phyloP scores from a whole-genome alignment of 2,888 invertebrate species.

The Graphium colonna region DNA sequence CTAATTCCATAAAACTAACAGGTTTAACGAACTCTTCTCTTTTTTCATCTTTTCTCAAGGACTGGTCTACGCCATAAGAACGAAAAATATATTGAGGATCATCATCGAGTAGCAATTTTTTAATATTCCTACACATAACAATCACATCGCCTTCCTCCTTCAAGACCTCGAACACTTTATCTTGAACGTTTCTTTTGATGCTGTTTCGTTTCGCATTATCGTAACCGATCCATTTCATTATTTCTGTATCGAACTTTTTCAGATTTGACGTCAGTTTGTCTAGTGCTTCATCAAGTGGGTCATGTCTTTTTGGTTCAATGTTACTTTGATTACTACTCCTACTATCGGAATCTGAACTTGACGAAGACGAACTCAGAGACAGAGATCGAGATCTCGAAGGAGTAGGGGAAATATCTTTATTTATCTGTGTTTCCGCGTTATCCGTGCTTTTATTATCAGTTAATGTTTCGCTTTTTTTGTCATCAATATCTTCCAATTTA shows the following conservation, averaged over 20 bases:
- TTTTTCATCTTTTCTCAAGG: constrained; percentile 6
- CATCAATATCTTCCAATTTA: neutral
- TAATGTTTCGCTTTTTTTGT: neutral
- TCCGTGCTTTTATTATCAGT: neutral
- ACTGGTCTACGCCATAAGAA: neutral
- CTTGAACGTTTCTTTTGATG: constrained; percentile 31
- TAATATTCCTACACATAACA: constrained; percentile 36
- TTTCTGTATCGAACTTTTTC: constrained; percentile 45
- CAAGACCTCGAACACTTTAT: constrained; percentile 38
- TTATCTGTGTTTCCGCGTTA: no score
- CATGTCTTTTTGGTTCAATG: neutral
- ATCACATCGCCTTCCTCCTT: constrained; percentile 43
- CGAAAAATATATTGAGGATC: no score
- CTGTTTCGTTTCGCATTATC: constrained; percentile 28
- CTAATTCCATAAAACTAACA: neutral
- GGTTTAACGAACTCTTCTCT: constrained; percentile 4
- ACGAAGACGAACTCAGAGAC: constrained; percentile 3
- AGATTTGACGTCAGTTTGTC: constrained; percentile 20
- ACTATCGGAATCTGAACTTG: neutral
- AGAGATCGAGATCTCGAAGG: neutral
- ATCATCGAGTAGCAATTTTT: constrained; percentile 21
- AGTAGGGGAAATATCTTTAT: neutral
- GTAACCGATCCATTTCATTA: constrained; percentile 45
- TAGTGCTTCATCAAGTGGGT: constrained; percentile 5
- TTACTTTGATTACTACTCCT: neutral